These are phyloP conservation scores for Phyllotreta cruciferae DNA, from an alignment of 2,888 invertebrate species.

Conservation along the genomic window DNA sequence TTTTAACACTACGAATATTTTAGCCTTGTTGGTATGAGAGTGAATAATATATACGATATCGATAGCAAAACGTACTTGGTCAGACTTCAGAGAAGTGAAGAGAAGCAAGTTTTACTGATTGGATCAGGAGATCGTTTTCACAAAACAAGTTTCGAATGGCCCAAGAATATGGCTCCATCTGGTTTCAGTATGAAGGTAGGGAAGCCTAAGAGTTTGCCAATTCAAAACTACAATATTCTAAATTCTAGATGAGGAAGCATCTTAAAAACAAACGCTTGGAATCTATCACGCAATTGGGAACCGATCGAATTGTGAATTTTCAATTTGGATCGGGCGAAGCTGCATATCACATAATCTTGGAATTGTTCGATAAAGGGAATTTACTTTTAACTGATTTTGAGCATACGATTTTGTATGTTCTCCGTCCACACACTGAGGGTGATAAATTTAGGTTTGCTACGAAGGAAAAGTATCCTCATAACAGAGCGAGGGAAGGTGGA, in stretches of 20 bases:
- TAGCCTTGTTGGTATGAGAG: slow-evolving; percentile 88
- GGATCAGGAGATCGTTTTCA: slow-evolving; percentile 96
- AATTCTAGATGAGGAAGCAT: slow-evolving; percentile 87
- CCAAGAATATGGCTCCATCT: slow-evolving; percentile 93
- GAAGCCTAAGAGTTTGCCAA: not conserved
- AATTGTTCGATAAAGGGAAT: slow-evolving; percentile 96
- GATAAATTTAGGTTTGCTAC: slow-evolving; percentile 92
- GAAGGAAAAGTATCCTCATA: slow-evolving; percentile 87
- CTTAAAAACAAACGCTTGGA: slow-evolving; percentile 94
- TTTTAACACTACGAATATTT: slow-evolving; percentile 21
- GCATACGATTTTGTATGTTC: slow-evolving; percentile 89
- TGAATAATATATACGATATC: slow-evolving; percentile 97
- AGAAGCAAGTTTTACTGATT: slow-evolving; percentile 85
- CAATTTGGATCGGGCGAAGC: slow-evolving; percentile 95
- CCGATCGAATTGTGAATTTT: slow-evolving; percentile 92
- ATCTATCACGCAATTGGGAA: slow-evolving; percentile 82
- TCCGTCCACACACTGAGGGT: slow-evolving; percentile 90
- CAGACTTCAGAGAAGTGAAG: slow-evolving; percentile 81
- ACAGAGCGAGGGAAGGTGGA: slow-evolving; percentile 73
- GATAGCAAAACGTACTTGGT: slow-evolving; percentile 96
- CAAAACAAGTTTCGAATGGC: slow-evolving; percentile 97
- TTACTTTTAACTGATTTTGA: slow-evolving; percentile 92
- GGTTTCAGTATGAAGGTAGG: slow-evolving; percentile 96
- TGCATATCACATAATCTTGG: slow-evolving; percentile 93
- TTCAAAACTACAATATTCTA: slow-evolving; percentile 9